Evolutionary conservation across 1,140 invertebrate species (phyloP), one percentile per base, ranked within the genome.

Genomic region (Ridgeia piscesae): DNA sequence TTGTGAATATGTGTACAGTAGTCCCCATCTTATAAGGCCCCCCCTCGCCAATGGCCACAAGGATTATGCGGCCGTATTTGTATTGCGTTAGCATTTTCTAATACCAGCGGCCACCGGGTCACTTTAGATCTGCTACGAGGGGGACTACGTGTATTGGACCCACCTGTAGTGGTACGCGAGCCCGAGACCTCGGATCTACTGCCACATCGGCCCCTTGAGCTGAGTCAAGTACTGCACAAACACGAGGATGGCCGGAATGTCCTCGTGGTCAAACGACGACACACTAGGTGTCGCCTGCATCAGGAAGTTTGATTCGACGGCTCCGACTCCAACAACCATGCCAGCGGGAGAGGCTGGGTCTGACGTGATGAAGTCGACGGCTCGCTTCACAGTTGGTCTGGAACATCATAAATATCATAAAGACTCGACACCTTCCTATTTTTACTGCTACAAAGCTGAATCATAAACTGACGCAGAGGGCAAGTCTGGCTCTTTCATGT

Each of bases 201-300:
- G 97, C 98, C 98, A 99, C 97, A 99, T 97, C 48, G 98, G 98
- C 58, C 98, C 98, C 97, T 99, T 98, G 0, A 97, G 96, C 96
- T 99, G 98, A 27, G 97, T 97, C 89, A 99, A 97, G 96, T 99
- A 99, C 95, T 98, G 97, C 89, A 98, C 96, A 92, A 98, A 97
- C 35, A 98, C 97, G 91, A 97, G 95, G 31, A 99, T 96, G 88
- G 98, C 96, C 4, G 98, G 97, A 33, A 98, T 95, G 95, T 98
- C 97, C 1, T 96, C 96, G 95, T 97, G 96, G 34, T 96, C 95
- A 94, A 96, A 97, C 89, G 97, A 96, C 0, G 95, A 96, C 58
- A 98, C 97, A 93, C 97, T 97, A 33, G 97, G 96, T 90, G 97
- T 97, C 34, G 96, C 96, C 95, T 98, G 98, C 92, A 96, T 96